Conservation (phyloP, 2,797 vertebrate species). For the Meriones psammophilus region DNA sequence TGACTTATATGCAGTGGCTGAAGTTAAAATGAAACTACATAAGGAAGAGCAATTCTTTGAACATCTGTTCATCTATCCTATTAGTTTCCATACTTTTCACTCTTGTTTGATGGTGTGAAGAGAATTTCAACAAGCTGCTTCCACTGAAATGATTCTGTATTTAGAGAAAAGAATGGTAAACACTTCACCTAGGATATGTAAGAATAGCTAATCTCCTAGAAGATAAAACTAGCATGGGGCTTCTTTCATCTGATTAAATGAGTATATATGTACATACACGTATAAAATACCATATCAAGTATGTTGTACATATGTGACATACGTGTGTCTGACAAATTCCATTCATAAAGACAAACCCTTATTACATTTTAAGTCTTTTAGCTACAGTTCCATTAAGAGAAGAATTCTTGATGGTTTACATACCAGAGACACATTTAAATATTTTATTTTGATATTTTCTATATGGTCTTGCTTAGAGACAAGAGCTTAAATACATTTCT, state of each 20-base stretch:
- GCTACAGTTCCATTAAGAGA: background rate
- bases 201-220: background rate
- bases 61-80: slow-evolving; percentile 60
- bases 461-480: background rate
- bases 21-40: slow-evolving; percentile 56
- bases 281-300: background rate
- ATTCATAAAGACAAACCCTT: background rate
- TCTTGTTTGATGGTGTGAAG: slow-evolving; percentile 51
- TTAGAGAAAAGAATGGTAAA: background rate
- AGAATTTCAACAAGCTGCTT: slow-evolving; percentile 59
- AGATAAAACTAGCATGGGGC: background rate
- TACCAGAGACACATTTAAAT: background rate
- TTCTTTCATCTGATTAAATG: background rate
- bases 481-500: background rate
- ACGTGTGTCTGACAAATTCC: background rate
- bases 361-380: background rate
- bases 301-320: background rate
- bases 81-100: slow-evolving; percentile 59
- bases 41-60: background rate
- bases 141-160: background rate
- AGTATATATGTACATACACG: background rate
- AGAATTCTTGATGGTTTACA: background rate
- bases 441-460: slow-evolving; percentile 40
- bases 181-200: background rate
- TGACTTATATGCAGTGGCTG: background rate